Evolutionary conservation across 2,113 vertebrate genomes (phyloP), one percentile per base, ranked within the genome.

Genomic region (Meriones unguiculatus): DNA sequence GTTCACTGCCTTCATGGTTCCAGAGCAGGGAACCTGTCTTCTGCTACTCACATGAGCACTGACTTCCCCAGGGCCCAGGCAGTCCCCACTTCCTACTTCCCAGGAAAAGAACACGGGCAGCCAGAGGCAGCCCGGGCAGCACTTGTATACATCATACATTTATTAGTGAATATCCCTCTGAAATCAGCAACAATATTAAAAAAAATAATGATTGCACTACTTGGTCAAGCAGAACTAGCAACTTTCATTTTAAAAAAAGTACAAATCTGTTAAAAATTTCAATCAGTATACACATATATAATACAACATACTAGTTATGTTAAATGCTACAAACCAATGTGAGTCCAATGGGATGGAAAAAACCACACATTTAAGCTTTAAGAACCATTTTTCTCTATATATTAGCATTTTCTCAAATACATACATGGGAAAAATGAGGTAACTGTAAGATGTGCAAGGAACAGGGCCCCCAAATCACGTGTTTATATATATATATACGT

Each of bases 161-260:
- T 99, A 99, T 99, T 99, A 99, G 99, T 99, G 99, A 99, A 99
- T 99, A 99, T 99, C 99, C 99, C 99, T 99, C 99, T 99, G 99
- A 99, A 99, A 99, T 99, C 99, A 99, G 99, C 99, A 99, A 99
- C 99, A 99, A 99, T 99, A 99, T 99, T 99, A 99, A 99, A 99
- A 99, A 99, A 99, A 99, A 99, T 99, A 99, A 99, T 99, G 99
- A 99, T 99, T 99, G 99, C 99, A 99, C 99, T 99, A 99, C 99
- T 99, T 99, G 99, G 99, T 99, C 99, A 99, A 99, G 99, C 99
- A 99, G 99, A 99, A 99, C 99, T 99, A 99, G 99, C 99, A 99
- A 99, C 99, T 99, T 99, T 99, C 99, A 99, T 99, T 99, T 99
- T 99, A 99, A 99, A 99, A 99, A 99, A 99, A 99, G 99, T 99